Evolutionary conservation across 1,140 invertebrate genomes (phyloP).

Genomic region (Zelostemma sp.): DNA sequence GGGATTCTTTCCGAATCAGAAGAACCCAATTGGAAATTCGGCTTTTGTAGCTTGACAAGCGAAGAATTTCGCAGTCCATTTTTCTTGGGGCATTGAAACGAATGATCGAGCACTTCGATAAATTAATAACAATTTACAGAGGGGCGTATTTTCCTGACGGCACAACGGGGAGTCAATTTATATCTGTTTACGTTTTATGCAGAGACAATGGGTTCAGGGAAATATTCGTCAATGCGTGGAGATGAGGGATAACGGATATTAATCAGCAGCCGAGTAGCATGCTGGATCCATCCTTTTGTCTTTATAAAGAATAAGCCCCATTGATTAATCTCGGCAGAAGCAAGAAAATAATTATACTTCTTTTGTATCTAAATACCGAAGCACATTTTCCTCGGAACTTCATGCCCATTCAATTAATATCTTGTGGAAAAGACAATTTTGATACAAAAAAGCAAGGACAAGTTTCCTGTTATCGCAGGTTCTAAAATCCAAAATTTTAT

Average conservation of each 20-base stretch:
- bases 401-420: conserved; percentile 3
- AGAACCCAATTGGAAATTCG: background rate
- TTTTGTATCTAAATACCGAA: conserved; percentile 6
- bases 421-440: background rate
- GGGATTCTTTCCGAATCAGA: background rate
- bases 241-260: conserved; percentile 9
- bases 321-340: conserved; percentile 9
- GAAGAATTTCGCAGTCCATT: background rate
- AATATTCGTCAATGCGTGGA: conserved; percentile 5
- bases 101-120: background rate
- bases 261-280: background rate
- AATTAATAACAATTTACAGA: background rate
- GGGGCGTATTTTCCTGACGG: background rate
- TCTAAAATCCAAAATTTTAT: too few relatives aligned
- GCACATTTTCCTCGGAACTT: background rate
- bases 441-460: too few relatives aligned
- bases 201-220: background rate
- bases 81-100: background rate
- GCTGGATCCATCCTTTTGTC: conserved; percentile 10
- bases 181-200: background rate
- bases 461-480: too few relatives aligned
- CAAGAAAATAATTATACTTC: conserved; percentile 9
- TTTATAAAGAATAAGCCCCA: conserved; percentile 10
- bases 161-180: background rate
- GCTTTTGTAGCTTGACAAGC: background rate